Conservation (phyloP, 35 echinoderm and acorn worm genomes). For the Ophiothrix spiculata region DNA sequence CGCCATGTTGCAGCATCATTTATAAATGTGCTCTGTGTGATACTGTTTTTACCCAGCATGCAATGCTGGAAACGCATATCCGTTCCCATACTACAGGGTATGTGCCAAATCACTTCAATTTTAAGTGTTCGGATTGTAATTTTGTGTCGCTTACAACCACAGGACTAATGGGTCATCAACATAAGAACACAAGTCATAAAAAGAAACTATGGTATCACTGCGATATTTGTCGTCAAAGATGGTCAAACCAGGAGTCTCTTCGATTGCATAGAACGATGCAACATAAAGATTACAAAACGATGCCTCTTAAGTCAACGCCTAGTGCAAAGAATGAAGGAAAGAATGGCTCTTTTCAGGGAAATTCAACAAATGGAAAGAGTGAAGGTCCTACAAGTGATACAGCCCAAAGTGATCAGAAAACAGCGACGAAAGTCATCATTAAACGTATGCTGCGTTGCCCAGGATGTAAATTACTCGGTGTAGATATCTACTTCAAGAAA, state of each 20-base stretch:
- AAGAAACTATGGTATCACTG: neutral
- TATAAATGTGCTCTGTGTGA: slow-evolving; percentile 54
- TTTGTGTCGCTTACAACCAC: neutral
- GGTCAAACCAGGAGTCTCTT: no score
- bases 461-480: slow-evolving; percentile 9
- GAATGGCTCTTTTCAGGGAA: no score
- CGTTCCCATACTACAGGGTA: neutral
- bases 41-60: slow-evolving; percentile 50
- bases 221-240: neutral
- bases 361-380: no score
- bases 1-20: slow-evolving; percentile 32
- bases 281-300: no score
- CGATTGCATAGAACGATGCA: no score
- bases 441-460: slow-evolving; percentile 26
- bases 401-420: neutral
- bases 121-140: neutral
- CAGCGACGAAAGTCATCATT: neutral
- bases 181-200: neutral
- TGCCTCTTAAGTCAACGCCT: no score
- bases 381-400: no score
- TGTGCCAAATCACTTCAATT: neutral
- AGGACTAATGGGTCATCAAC: neutral
- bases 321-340: no score
- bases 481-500: slow-evolving; percentile 20
- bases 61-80: slow-evolving; percentile 9